Percentiles rank a stretch among this genome's conserved stretches.
Evolutionary conservation across 1,140 invertebrate genomes (phyloP).

Genomic region (Rhyacophila brunnea): DNA sequence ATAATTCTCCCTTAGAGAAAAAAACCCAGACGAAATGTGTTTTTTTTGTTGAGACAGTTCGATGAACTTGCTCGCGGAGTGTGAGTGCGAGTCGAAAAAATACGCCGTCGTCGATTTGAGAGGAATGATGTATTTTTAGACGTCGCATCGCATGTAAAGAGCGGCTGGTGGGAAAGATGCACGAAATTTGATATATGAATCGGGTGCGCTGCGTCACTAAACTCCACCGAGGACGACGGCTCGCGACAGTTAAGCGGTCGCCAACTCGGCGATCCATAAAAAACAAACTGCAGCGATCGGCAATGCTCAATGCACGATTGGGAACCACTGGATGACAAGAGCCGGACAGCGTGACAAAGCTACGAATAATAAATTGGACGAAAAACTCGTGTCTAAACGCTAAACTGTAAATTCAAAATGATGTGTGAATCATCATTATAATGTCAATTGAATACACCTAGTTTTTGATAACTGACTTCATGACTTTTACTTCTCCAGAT

Average conservation of each 20-base stretch:
- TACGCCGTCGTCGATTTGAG: conserved; percentile 1
- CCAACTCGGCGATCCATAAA: neutral
- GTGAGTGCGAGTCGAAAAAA: conserved; percentile 14
- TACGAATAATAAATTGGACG: too few relatives aligned
- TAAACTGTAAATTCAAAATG: too few relatives aligned
- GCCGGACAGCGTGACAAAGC: too few relatives aligned
- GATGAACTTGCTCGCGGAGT: conserved; percentile 17
- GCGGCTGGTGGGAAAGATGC: conserved; percentile 12
- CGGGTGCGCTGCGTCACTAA: neutral
- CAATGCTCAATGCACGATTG: too few relatives aligned
- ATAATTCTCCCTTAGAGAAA: neutral
- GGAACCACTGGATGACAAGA: too few relatives aligned
- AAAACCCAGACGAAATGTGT: conserved; percentile 27
- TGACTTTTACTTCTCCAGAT: too few relatives aligned
- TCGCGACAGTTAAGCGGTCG: neutral
- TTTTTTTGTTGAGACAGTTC: conserved; percentile 16
- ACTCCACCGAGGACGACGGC: neutral
- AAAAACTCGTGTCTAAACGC: too few relatives aligned
- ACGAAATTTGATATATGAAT: conserved; percentile 27
- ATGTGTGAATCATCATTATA: too few relatives aligned
- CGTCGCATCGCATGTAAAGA: neutral
- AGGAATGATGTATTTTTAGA: conserved; percentile 23
- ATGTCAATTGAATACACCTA: too few relatives aligned
- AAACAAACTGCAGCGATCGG: too few relatives aligned
- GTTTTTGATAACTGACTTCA: too few relatives aligned